These are phyloP conservation scores for Cyprinodon variegatus DNA, from an alignment of 2,113 vertebrate species.

Conservation along the genomic window DNA sequence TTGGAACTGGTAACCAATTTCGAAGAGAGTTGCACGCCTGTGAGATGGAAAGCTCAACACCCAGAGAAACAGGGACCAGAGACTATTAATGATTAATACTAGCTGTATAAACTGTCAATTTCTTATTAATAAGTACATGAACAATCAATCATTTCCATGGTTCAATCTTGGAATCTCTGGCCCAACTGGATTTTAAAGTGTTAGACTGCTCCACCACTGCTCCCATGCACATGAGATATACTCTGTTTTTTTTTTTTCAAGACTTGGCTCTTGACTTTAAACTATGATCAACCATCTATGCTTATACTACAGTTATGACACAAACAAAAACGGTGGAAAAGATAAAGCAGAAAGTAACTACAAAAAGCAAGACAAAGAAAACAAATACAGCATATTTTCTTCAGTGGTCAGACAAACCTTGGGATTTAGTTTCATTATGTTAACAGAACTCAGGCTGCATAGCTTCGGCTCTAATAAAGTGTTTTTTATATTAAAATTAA, in stretches of 20 bases:
- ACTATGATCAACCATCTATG: background rate
- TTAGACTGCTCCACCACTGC: background rate
- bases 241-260: background rate
- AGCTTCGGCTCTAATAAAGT: background rate
- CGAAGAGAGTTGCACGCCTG: no score
- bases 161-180: no score
- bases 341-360: background rate
- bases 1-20: no score
- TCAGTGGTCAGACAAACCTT: background rate
- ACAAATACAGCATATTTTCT: background rate
- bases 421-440: background rate
- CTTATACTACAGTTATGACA: background rate
- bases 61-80: no score
- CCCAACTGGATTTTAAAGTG: background rate
- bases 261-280: background rate
- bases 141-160: no score
- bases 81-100: background rate
- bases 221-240: background rate
- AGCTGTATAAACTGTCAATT: background rate
- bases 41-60: no score
- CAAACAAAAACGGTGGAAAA: background rate
- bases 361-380: background rate
- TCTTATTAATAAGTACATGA: background rate
- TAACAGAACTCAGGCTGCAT: background rate
- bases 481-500: constrained; percentile 19